Evolutionary conservation across 2,888 invertebrate species (phyloP).

Genomic region (Synergus laeviventris): DNA sequence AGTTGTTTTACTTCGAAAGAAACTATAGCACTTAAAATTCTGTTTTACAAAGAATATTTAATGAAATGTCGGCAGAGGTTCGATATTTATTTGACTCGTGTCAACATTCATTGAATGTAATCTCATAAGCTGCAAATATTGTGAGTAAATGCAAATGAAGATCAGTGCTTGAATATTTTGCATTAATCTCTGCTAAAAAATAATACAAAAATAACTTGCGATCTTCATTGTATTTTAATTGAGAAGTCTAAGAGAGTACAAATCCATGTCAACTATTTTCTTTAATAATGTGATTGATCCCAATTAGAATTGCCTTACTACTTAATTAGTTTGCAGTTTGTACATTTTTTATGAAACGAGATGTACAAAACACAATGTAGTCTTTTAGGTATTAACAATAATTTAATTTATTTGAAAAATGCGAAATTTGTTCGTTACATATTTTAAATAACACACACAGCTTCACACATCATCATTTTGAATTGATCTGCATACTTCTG

Average conservation of each 20-base stretch:
- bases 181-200: neutral
- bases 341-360: too few relatives aligned
- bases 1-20: too few relatives aligned
- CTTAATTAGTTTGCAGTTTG: too few relatives aligned
- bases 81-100: too few relatives aligned
- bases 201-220: neutral
- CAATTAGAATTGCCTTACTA: neutral
- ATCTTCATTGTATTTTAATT: neutral
- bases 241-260: neutral
- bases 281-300: neutral
- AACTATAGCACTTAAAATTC: too few relatives aligned
- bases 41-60: too few relatives aligned
- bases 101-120: neutral
- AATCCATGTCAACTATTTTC: neutral
- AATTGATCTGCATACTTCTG: too few relatives aligned
- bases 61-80: too few relatives aligned
- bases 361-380: too few relatives aligned
- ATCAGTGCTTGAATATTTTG: neutral
- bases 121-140: neutral
- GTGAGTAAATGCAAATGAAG: neutral
- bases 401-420: conserved; percentile 4
- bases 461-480: too few relatives aligned
- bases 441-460: too few relatives aligned
- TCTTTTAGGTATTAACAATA: too few relatives aligned
- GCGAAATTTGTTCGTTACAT: neutral